Conservation (phyloP, 1,140 invertebrate species). For the Pseudobourletiella spinata region DNA sequence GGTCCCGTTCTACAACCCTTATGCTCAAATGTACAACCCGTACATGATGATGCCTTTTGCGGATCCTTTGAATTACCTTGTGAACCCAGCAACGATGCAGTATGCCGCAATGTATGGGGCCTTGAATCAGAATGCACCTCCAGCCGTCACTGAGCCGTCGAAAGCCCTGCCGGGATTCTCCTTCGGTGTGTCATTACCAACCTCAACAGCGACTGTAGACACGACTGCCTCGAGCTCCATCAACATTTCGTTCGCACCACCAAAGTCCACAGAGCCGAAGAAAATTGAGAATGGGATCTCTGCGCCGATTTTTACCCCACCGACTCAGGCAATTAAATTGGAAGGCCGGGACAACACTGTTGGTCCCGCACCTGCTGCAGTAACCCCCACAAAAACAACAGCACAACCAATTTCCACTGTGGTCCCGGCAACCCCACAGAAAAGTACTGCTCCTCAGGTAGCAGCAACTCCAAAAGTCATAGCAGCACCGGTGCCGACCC, state of each 20-base stretch:
- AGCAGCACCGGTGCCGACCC: not conserved
- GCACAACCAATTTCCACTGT: not conserved
- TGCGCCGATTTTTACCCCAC: not conserved
- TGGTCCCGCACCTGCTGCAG: not conserved
- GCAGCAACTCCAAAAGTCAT: not conserved
- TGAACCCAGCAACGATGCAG: conserved; percentile 11
- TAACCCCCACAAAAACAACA: not conserved
- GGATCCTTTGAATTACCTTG: conserved; percentile 12
- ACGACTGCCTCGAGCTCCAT: too few relatives aligned
- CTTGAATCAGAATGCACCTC: not conserved
- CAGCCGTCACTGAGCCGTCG: not conserved
- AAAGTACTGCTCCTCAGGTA: too few relatives aligned
- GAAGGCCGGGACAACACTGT: not conserved
- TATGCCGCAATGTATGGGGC: not conserved
- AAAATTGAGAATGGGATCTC: not conserved
- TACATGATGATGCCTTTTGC: conserved; percentile 6
- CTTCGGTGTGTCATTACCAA: not conserved
- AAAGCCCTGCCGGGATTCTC: not conserved
- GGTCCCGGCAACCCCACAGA: too few relatives aligned
- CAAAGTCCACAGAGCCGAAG: not conserved
- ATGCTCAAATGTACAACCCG: not conserved
- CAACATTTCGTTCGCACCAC: not conserved
- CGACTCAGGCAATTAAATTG: not conserved
- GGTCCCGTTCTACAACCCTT: not conserved
- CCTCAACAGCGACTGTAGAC: not conserved